Evolutionary conservation across 2,797 vertebrate genomes (phyloP).

Genomic region (Scomberomorus guttatus): DNA sequence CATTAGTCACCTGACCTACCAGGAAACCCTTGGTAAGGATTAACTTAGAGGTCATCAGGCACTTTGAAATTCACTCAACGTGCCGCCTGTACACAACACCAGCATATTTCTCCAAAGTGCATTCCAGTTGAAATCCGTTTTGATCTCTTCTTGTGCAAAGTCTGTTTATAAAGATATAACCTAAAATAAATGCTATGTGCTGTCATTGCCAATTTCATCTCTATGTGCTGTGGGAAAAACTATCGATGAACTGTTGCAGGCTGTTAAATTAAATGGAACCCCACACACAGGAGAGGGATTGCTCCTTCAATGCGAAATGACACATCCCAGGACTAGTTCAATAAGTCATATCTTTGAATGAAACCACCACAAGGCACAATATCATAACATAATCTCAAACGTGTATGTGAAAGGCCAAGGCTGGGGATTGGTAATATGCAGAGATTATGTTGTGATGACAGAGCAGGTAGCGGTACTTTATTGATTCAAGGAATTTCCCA

Average conservation of each 20-base stretch:
- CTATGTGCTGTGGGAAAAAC: conserved; percentile 56
- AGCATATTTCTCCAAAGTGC: conserved; percentile 51
- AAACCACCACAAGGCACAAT: conserved; percentile 44
- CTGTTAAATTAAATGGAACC: conserved; percentile 69
- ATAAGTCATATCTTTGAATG: conserved; percentile 62
- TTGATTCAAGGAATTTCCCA: conserved; percentile 14
- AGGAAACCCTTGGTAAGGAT: conserved; percentile 44
- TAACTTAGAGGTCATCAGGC: conserved; percentile 63
- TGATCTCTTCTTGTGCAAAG: conserved; percentile 54
- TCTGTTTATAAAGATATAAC: conserved; percentile 62
- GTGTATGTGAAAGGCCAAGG: conserved; percentile 26
- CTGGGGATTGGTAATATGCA: conserved; percentile 2
- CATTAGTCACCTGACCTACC: conserved; percentile 39
- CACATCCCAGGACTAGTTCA: conserved; percentile 59
- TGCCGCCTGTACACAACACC: conserved; percentile 30
- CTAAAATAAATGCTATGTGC: conserved; percentile 50
- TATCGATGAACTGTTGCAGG: conserved; percentile 62
- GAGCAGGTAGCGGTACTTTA: conserved; percentile 8
- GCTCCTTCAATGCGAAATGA: conserved; percentile 61
- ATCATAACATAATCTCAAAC: conserved; percentile 52
- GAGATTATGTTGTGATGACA: conserved; percentile 29
- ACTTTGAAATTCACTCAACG: conserved; percentile 60
- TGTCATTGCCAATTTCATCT: conserved; percentile 61
- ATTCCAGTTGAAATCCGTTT: conserved; percentile 67
- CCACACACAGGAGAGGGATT: conserved; percentile 65